phyloP scores from a whole-genome alignment of 1,140 invertebrate genomes.

The Ectropis grisescens region DNA sequence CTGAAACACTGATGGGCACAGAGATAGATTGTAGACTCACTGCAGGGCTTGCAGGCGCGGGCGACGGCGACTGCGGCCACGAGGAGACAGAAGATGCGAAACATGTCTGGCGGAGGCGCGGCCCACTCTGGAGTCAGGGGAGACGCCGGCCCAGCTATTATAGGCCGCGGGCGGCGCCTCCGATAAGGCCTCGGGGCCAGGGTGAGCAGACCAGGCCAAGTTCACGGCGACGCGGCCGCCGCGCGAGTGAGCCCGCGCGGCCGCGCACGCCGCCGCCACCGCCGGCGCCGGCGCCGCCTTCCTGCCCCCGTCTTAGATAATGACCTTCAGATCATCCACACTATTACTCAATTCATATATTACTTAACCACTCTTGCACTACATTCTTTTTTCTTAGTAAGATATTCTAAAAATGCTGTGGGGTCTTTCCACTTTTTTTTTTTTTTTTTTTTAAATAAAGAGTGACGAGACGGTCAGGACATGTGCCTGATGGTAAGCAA shows the following conservation, averaged over 20 bases:
- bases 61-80: slow-evolving; percentile 36
- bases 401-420: too few relatives aligned
- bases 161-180: slow-evolving; percentile 62
- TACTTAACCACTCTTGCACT: too few relatives aligned
- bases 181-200: slow-evolving; percentile 60
- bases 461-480: too few relatives aligned
- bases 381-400: too few relatives aligned
- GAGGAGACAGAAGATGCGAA: slow-evolving; percentile 47
- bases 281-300: slow-evolving; percentile 13
- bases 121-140: slow-evolving; percentile 47
- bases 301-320: slow-evolving; percentile 37
- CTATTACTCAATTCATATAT: too few relatives aligned
- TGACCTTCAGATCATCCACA: slow-evolving; percentile 30
- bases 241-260: slow-evolving; percentile 32
- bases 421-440: too few relatives aligned
- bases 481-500: too few relatives aligned
- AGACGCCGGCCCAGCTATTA: slow-evolving; percentile 64
- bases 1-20: too few relatives aligned
- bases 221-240: slow-evolving; percentile 58
- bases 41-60: slow-evolving; percentile 54
- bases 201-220: slow-evolving; percentile 48
- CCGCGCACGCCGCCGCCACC: slow-evolving; percentile 32
- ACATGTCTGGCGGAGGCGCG: slow-evolving; percentile 54
- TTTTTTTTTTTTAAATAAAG: too few relatives aligned
- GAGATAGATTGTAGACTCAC: too few relatives aligned